phyloP scores from a whole-genome alignment of 1,140 invertebrate species.

The Drosophila tristis region DNA sequence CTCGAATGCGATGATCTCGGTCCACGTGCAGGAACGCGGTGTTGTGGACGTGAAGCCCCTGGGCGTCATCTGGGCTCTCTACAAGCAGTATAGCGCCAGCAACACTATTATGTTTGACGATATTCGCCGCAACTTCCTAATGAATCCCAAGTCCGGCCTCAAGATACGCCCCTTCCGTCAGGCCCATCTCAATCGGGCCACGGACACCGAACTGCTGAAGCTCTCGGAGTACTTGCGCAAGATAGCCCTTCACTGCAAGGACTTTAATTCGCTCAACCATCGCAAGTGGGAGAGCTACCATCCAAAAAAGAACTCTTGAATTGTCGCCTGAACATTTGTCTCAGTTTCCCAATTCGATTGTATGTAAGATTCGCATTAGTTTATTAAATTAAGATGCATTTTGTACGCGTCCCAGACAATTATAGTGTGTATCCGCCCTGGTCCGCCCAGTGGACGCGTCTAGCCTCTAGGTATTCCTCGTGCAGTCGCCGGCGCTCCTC shows the following conservation, averaged over 20 bases:
- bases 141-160: conserved; percentile 98
- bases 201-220: conserved; percentile 93
- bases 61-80: conserved; percentile 98
- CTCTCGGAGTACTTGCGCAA: conserved; percentile 93
- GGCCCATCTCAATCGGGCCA: conserved; percentile 93
- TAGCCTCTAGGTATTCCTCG: conserved; percentile 73
- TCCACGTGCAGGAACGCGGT: conserved; percentile 88
- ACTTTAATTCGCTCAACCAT: conserved; percentile 94
- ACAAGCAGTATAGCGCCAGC: conserved; percentile 92
- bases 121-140: conserved; percentile 97
- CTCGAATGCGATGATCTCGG: conserved; percentile 96
- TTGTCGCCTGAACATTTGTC: neutral
- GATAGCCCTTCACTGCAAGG: conserved; percentile 92
- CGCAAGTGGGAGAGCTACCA: conserved; percentile 95
- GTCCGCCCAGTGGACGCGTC: conserved; percentile 80
- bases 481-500: conserved; percentile 76
- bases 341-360: neutral
- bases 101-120: conserved; percentile 99
- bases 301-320: conserved; percentile 83
- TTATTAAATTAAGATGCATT: conserved; percentile 75
- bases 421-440: conserved; percentile 80
- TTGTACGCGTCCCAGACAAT: conserved; percentile 36
- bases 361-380: conserved; percentile 56
- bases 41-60: conserved; percentile 95
- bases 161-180: conserved; percentile 95